Evolutionary conservation across 2,888 invertebrate species (phyloP).

Genomic region (Andrena dorsata): DNA sequence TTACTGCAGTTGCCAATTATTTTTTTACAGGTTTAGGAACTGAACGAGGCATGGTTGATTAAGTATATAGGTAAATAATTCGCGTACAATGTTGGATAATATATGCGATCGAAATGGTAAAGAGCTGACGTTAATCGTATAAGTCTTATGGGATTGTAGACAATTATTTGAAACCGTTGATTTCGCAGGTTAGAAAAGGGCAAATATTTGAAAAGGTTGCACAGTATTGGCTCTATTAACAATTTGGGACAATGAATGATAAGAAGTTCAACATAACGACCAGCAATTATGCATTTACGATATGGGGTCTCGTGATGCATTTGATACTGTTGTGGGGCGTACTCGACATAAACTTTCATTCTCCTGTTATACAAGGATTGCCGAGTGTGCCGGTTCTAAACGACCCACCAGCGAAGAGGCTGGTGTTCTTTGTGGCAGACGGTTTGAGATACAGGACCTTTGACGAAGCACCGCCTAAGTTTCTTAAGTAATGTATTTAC

Average conservation of each 20-base stretch:
- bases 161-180: background rate
- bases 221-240: background rate
- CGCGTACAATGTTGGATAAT: background rate
- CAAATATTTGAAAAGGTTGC: background rate
- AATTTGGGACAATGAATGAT: background rate
- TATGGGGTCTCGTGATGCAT: slow-evolving; percentile 81
- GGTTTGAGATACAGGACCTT: slow-evolving; percentile 95
- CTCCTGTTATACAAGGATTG: slow-evolving; percentile 80
- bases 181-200: background rate
- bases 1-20: background rate
- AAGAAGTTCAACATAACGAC: slow-evolving; percentile 1
- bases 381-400: slow-evolving; percentile 72
- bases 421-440: slow-evolving; percentile 94
- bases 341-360: slow-evolving; percentile 83
- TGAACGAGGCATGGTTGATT: background rate
- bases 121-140: background rate
- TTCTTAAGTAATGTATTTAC: slow-evolving; percentile 87
- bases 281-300: slow-evolving; percentile 38
- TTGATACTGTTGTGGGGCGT: slow-evolving; percentile 81
- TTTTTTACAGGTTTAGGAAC: background rate
- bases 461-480: slow-evolving; percentile 87
- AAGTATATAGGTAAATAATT: background rate
- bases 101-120: background rate
- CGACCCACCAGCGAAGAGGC: slow-evolving; percentile 85
- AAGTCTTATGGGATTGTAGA: background rate